Percentiles rank a stretch among this genome's conserved stretches.
Conservation (phyloP, 2,888 invertebrate species). For the Stenurella melanura region DNA sequence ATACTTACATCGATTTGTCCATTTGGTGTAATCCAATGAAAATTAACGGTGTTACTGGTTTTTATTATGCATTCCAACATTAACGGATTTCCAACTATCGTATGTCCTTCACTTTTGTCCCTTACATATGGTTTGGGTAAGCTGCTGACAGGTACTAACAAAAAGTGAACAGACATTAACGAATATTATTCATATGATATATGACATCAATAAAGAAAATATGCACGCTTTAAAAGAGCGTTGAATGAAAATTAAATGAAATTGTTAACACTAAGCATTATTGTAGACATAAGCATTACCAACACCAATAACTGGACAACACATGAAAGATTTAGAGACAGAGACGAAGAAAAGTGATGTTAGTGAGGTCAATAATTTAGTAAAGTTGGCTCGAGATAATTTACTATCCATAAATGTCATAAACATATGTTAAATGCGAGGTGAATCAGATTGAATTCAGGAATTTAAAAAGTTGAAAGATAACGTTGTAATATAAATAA, state of each 20-base stretch:
- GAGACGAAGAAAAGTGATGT: neutral
- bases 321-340: neutral
- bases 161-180: conserved; percentile 7
- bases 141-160: conserved; percentile 38
- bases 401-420: too few species aligned
- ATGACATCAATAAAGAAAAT: neutral
- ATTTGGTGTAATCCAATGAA: conserved; percentile 68
- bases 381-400: neutral
- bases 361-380: neutral
- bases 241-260: neutral
- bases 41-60: conserved; percentile 59
- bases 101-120: conserved; percentile 65
- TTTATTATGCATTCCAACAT: conserved; percentile 67
- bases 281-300: conserved; percentile 30
- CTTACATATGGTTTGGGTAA: conserved; percentile 57
- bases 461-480: too few species aligned
- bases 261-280: neutral
- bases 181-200: neutral
- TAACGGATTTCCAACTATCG: conserved; percentile 66
- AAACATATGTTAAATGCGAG: too few species aligned
- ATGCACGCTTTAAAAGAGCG: neutral
- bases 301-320: conserved; percentile 47
- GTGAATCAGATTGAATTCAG: too few species aligned
- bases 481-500: too few species aligned
- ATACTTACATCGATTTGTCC: conserved; percentile 47